Base-by-base conservation (phyloP, 2,113 vertebrate genomes). In the Boulengeromyrus knoepffleri region DNA sequence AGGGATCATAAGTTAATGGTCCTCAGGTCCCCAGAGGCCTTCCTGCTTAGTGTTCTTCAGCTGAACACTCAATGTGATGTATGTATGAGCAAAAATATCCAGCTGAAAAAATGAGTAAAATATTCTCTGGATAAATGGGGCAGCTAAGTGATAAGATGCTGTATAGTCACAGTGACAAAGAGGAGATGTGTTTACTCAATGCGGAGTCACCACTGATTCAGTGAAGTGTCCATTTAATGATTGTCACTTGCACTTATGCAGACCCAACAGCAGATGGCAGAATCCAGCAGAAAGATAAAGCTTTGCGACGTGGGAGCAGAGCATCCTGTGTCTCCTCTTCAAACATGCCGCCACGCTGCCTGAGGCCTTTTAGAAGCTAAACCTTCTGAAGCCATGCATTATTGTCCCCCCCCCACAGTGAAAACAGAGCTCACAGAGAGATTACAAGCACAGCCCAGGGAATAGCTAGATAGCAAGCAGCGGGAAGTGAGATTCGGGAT, bases 241-340 rank as follows among this genome's bases (percentile, higher is more conserved):
- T 42, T 5, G 9, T 21, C 83, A 9, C 8, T 24, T 47, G 45
- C 45, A 85, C 19, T 85, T 85, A 12, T 3, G 85, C 50, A 56
- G 47, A 50, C n/a, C 47, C 45, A 50, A 27, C 70, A 83, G 88
- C 24, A 89, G 88, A 66, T 89, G 88, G 88, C 88, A 83, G 49
- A 50, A 21, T 27, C 24, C 47, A 15, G 74, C 74, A 53, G 19
- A 89, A 24, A 53, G 8, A 56, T 47, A 9, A 53, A 39, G n/a
- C 36, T 80, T 80, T 39, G 70, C 31, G 2, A 77, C 2, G 70
- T 15, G 15, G 15, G 36, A 39, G 74, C 74, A 80, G 3, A 74
- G 27, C 12, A 74, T 80, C 36, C 70, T 6, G 0, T 13, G 1
- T 19, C 6, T 2, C 31, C 13, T 56, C 27, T 53, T 87, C 49